A percentile compares a stretch with the other conserved stretches of the same genome.
phyloP scores from a whole-genome alignment of 2,113 vertebrate species.

The Elaphurus davidianus region DNA sequence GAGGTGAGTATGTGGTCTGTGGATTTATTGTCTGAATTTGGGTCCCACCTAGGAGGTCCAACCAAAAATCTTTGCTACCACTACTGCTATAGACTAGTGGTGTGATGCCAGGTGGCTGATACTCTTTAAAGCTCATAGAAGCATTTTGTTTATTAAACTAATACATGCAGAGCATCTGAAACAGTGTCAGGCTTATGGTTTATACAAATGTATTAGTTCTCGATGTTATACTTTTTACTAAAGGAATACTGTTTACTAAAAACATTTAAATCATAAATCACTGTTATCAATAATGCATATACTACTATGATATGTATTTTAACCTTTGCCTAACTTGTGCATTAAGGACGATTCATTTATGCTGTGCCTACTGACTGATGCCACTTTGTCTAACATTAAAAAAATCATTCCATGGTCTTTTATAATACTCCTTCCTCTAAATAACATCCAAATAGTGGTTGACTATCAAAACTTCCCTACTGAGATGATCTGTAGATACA shows the following conservation, averaged over 20 bases:
- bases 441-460: background rate
- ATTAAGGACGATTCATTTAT: background rate
- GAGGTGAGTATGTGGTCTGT: background rate
- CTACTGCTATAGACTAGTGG: background rate
- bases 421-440: background rate
- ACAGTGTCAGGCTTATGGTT: background rate
- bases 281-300: background rate
- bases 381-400: background rate
- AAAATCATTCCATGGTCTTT: background rate
- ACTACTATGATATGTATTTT: background rate
- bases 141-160: background rate
- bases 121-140: background rate
- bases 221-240: background rate
- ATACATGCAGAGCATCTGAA: background rate
- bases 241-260: background rate
- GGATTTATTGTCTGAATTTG: background rate
- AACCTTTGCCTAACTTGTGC: conserved; percentile 1
- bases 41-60: background rate
- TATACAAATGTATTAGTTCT: background rate
- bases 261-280: background rate
- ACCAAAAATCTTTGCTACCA: background rate
- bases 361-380: background rate
- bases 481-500: background rate
- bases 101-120: background rate
- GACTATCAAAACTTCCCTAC: background rate